Evolutionary conservation across 2,797 vertebrate genomes (phyloP).

Genomic region (Naso thynnoides): DNA sequence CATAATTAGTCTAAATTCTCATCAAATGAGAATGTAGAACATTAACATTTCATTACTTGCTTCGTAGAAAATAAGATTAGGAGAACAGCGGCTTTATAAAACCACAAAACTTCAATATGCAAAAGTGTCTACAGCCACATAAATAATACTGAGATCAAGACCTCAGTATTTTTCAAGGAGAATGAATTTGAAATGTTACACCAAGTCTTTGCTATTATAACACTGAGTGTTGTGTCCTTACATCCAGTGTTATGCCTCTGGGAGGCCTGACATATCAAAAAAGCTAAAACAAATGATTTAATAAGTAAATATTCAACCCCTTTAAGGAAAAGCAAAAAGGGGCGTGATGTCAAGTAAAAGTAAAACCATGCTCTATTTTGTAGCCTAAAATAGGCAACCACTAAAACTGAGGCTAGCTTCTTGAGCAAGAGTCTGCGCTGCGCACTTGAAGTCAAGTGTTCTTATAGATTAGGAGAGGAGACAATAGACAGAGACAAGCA

Average conservation of each 20-base stretch:
- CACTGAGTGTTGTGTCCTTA: constrained; percentile 6
- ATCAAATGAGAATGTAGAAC: constrained; percentile 65
- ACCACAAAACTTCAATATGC: not conserved
- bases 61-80: constrained; percentile 1
- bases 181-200: constrained; percentile 1
- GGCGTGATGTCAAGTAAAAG: not conserved
- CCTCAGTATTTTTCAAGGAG: constrained; percentile 22
- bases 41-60: constrained; percentile 15
- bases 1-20: constrained; percentile 56
- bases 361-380: not conserved
- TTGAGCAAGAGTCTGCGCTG: too few relatives aligned
- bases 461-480: not conserved
- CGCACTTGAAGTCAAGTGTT: too few relatives aligned
- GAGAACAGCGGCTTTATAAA: too few relatives aligned
- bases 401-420: too few relatives aligned
- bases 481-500: not conserved
- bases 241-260: constrained; percentile 7
- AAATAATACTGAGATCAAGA: constrained; percentile 38
- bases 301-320: not conserved
- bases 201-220: constrained; percentile 10
- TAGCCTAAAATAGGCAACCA: not conserved
- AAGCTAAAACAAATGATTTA: not conserved
- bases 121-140: constrained; percentile 14
- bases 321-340: not conserved
- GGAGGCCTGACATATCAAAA: constrained; percentile 16